Percentiles rank a stretch among this genome's conserved stretches.
These are phyloP conservation scores for Aurelia aurita DNA, from an alignment of 30 jellyfish, hydroid and myxozoan species.

Conservation along the genomic window DNA sequence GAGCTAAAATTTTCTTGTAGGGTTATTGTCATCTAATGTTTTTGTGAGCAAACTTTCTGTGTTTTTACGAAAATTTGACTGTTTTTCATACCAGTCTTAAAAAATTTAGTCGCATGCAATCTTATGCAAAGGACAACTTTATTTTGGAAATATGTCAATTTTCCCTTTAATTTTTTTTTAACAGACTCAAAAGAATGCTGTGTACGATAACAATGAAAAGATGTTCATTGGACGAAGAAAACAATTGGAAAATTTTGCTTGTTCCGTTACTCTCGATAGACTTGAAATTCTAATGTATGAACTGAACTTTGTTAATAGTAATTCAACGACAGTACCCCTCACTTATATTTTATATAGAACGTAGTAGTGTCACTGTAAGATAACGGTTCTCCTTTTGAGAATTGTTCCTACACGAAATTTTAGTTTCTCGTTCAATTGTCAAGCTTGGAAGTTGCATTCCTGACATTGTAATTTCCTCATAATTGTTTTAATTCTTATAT, in stretches of 20 bases:
- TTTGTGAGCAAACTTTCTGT: too few species aligned
- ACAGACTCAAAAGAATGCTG: constrained; percentile 59
- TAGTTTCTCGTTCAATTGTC: constrained; percentile 18
- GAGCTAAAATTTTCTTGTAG: too few species aligned
- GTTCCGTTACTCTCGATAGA: constrained; percentile 14
- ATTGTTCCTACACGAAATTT: constrained; percentile 32
- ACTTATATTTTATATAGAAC: too few species aligned
- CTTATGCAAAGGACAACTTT: too few species aligned
- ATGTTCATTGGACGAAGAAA: constrained; percentile 36
- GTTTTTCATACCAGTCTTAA: too few species aligned
- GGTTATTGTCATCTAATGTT: too few species aligned
- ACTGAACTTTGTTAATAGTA: constrained; percentile 42
- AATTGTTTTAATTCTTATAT: constrained; percentile 9
- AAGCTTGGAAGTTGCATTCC: constrained; percentile 1
- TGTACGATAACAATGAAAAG: constrained; percentile 46
- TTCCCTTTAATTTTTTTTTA: too few species aligned
- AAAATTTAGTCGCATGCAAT: too few species aligned
- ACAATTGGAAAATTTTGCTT: constrained; percentile 10
- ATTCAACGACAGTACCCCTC: neutral
- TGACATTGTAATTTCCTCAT: constrained; percentile 31
- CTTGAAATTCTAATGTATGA: constrained; percentile 37
- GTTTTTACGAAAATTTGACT: too few species aligned
- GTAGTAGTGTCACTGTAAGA: too few species aligned
- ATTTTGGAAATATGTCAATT: too few species aligned
- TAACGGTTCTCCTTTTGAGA: neutral